phyloP scores from a whole-genome alignment of 2,888 invertebrate species.

The Tetragnatha montana region DNA sequence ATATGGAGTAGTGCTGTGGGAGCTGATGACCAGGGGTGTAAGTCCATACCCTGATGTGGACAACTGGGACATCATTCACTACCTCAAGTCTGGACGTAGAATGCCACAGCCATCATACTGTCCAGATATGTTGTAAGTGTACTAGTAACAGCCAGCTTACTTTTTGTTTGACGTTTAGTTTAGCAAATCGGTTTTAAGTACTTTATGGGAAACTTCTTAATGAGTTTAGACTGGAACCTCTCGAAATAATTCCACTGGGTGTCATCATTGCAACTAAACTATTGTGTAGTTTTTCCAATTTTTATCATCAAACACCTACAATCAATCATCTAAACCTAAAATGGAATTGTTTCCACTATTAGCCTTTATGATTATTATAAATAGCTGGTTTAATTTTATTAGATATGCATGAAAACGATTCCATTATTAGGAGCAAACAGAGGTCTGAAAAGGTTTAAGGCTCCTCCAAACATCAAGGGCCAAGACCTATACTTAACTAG shows the following conservation, averaged over 20 bases:
- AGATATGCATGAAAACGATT: too few relatives aligned
- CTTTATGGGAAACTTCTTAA: neutral
- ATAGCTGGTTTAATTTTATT: too few relatives aligned
- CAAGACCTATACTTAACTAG: too few relatives aligned
- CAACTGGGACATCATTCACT: slow-evolving; percentile 78
- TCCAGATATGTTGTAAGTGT: slow-evolving; percentile 76
- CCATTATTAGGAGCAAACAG: too few relatives aligned
- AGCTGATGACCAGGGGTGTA: slow-evolving; percentile 78
- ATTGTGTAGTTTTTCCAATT: too few relatives aligned
- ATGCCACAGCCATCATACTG: slow-evolving; percentile 78
- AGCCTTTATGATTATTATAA: too few relatives aligned
- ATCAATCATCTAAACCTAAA: too few relatives aligned
- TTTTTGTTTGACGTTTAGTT: neutral
- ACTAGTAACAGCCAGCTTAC: too few relatives aligned
- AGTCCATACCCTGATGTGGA: slow-evolving; percentile 78
- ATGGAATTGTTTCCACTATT: too few relatives aligned
- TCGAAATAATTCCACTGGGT: neutral
- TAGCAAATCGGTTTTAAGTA: neutral
- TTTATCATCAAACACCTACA: too few relatives aligned
- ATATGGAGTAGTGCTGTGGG: slow-evolving; percentile 78
- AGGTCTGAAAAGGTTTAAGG: too few relatives aligned
- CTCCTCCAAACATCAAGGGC: too few relatives aligned
- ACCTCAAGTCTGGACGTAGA: slow-evolving; percentile 76
- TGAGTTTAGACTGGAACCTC: neutral
- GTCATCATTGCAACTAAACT: neutral